Conservation (phyloP, 2,797 vertebrate species). For the Microctenopoma steveboyesi region DNA sequence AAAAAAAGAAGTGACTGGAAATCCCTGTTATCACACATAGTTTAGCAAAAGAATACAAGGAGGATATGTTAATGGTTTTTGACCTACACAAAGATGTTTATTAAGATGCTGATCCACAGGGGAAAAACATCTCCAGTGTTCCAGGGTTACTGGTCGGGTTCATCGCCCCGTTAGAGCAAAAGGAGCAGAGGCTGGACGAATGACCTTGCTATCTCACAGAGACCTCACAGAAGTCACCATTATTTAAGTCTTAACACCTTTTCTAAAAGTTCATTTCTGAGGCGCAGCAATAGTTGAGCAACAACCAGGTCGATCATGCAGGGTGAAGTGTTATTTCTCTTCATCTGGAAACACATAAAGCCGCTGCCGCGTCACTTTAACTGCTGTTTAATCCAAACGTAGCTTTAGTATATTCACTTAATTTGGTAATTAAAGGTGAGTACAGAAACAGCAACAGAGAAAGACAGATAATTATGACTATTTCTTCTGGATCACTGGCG, state of each 20-base stretch:
- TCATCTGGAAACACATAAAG: background rate
- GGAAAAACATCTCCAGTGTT: background rate
- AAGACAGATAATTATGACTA: conserved; percentile 39
- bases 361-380: background rate
- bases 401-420: background rate
- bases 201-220: background rate
- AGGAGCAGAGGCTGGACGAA: no score
- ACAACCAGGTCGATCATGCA: background rate
- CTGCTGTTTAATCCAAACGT: background rate
- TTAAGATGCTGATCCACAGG: background rate
- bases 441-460: conserved; percentile 9
- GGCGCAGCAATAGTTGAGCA: background rate
- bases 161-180: no score
- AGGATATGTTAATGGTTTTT: no score
- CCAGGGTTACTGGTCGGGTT: no score
- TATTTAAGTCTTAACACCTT: background rate
- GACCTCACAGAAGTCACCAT: no score
- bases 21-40: background rate
- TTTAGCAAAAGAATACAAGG: background rate
- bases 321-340: background rate
- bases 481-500: conserved; percentile 41
- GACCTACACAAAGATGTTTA: background rate
- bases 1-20: no score
- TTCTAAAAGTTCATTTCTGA: background rate
- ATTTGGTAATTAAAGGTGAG: conserved; percentile 12